phyloP scores from a whole-genome alignment of 2,113 vertebrate species.

The Riparia riparia region DNA sequence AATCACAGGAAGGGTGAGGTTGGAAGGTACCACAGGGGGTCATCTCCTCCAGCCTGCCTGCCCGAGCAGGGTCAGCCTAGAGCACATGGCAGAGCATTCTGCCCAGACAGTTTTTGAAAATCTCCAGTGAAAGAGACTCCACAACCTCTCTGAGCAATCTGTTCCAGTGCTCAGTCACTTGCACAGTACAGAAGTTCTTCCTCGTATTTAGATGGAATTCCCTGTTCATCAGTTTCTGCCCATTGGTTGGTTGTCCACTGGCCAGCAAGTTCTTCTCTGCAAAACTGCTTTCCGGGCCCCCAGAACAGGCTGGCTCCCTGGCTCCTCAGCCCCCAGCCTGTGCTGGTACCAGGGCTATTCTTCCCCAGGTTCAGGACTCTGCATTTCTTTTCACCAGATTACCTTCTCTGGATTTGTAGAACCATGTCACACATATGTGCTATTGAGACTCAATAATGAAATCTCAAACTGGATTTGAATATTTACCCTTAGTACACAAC shows the following conservation, averaged over 20 bases:
- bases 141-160: neutral
- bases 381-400: neutral
- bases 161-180: neutral
- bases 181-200: neutral
- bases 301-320: neutral
- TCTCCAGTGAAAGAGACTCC: neutral
- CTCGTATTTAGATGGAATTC: neutral
- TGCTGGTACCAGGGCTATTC: neutral
- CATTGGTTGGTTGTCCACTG: neutral
- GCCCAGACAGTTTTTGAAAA: accelerated
- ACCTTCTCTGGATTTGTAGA: neutral
- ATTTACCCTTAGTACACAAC: neutral
- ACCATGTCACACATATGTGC: neutral
- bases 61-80: neutral
- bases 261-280: neutral
- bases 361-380: neutral
- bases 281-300: neutral
- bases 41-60: neutral
- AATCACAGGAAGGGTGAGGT: neutral
- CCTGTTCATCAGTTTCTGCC: neutral
- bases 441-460: neutral
- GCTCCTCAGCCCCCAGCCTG: neutral
- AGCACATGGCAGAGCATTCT: neutral
- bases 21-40: neutral
- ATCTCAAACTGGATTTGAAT: neutral